These are phyloP conservation scores for Pelobates fuscus DNA, from an alignment of 2,113 vertebrate species.

Conservation along the genomic window DNA sequence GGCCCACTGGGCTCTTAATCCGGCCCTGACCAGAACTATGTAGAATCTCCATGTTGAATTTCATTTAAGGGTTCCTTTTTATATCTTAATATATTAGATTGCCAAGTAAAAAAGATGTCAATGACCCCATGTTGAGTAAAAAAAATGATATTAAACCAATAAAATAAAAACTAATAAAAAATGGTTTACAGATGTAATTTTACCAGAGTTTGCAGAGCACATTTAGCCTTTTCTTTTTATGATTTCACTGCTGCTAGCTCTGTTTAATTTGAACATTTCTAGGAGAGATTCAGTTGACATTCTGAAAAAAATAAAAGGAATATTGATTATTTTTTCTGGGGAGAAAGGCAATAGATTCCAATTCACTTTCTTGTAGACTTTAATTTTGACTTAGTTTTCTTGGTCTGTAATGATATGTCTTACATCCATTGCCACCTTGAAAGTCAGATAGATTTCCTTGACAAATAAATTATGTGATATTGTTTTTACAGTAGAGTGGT, in stretches of 20 bases:
- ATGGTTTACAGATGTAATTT: too few species aligned
- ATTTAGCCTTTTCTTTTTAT: not conserved
- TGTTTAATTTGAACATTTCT: conserved; percentile 26
- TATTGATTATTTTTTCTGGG: not conserved
- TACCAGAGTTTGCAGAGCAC: too few species aligned
- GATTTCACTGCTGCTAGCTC: not conserved
- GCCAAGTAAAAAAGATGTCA: too few species aligned
- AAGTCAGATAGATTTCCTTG: not conserved
- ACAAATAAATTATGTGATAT: not conserved
- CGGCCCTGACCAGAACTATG: too few species aligned
- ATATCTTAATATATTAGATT: too few species aligned
- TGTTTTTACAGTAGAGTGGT: not conserved
- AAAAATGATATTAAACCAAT: too few species aligned
- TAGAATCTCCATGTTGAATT: too few species aligned
- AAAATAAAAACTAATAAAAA: too few species aligned
- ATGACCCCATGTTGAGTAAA: too few species aligned
- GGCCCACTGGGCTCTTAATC: too few species aligned
- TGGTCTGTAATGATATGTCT: conserved; percentile 9
- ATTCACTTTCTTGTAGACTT: conserved; percentile 8
- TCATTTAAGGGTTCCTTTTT: too few species aligned
- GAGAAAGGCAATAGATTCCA: not conserved
- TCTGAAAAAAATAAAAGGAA: conserved; percentile 10
- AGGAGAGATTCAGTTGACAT: conserved; percentile 17
- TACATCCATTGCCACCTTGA: not conserved
- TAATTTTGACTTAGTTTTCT: conserved; percentile 9